phyloP scores from a whole-genome alignment of 2,113 vertebrate genomes.

The Silurus meridionalis region DNA sequence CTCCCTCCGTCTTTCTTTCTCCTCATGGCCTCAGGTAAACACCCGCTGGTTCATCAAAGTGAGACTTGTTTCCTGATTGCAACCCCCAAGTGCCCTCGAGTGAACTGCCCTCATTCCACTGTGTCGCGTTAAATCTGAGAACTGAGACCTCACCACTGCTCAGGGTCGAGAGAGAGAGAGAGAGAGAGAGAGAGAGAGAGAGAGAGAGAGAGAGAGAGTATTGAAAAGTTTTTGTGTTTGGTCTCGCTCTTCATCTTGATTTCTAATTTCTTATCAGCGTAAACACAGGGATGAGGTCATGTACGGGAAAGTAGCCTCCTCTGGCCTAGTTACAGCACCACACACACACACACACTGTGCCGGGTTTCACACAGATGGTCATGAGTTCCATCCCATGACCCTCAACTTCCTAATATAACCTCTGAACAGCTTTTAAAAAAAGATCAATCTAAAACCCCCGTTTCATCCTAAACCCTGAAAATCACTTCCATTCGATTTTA shows the following conservation, averaged over 20 bases:
- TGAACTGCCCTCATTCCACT: slow-evolving; percentile 9
- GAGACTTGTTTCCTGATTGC: slow-evolving; percentile 41
- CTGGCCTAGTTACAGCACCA: neutral
- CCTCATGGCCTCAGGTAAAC: slow-evolving; percentile 41
- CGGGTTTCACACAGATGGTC: too few relatives aligned
- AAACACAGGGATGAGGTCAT: slow-evolving; percentile 46
- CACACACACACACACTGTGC: neutral
- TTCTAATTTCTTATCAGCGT: slow-evolving; percentile 41
- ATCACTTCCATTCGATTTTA: too few relatives aligned
- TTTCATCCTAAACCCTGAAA: too few relatives aligned
- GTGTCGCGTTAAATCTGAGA: too few relatives aligned
- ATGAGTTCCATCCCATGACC: too few relatives aligned
- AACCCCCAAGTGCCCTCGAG: neutral
- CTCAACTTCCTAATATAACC: too few relatives aligned
- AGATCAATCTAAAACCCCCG: too few relatives aligned
- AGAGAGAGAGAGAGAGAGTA: too few relatives aligned
- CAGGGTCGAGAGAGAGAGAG: too few relatives aligned
- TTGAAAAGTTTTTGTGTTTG: neutral
- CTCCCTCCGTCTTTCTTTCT: slow-evolving; percentile 13
- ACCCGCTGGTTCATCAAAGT: neutral
- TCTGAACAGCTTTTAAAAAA: too few relatives aligned
- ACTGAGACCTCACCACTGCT: too few relatives aligned
- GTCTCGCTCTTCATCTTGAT: neutral
- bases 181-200: too few relatives aligned
- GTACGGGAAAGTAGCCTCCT: neutral